phyloP scores from a whole-genome alignment of 1,140 invertebrate genomes.

The Orchesella cincta region DNA sequence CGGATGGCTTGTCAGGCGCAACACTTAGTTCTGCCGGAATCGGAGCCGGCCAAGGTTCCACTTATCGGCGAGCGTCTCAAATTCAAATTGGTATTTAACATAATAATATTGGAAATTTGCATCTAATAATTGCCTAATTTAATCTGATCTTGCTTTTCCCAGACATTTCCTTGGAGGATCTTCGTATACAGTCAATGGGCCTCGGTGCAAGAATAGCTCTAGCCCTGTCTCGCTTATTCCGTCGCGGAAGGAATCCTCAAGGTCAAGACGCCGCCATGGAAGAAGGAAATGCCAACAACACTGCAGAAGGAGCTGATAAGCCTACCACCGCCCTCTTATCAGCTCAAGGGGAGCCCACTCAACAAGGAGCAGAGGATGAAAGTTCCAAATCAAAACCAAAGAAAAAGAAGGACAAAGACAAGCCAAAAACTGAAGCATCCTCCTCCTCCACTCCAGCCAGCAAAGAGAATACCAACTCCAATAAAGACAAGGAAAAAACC shows the following conservation, averaged over 20 bases:
- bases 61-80: constrained; percentile 49
- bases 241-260: constrained; percentile 37
- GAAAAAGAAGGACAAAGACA: neutral
- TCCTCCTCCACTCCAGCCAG: neutral
- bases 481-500: neutral
- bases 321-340: neutral
- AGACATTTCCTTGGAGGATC: constrained; percentile 48
- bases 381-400: no score
- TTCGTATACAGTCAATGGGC: constrained; percentile 43
- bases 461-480: constrained; percentile 23
- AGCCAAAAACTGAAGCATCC: neutral
- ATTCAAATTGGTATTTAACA: constrained; percentile 45
- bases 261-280: constrained; percentile 29
- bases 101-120: neutral
- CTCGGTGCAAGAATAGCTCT: constrained; percentile 32
- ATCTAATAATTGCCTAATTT: constrained; percentile 9
- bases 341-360: no score
- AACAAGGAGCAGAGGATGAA: neutral
- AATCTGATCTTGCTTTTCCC: neutral
- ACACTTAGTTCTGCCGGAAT: constrained; percentile 37
- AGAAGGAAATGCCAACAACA: neutral
- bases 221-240: constrained; percentile 38
- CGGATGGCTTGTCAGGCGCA: constrained; percentile 51
- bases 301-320: neutral
- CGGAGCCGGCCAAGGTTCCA: constrained; percentile 30